These are phyloP conservation scores for Agelas oroides DNA, from an alignment of 37 sponge, comb jelly and placozoan species.

Conservation along the genomic window DNA sequence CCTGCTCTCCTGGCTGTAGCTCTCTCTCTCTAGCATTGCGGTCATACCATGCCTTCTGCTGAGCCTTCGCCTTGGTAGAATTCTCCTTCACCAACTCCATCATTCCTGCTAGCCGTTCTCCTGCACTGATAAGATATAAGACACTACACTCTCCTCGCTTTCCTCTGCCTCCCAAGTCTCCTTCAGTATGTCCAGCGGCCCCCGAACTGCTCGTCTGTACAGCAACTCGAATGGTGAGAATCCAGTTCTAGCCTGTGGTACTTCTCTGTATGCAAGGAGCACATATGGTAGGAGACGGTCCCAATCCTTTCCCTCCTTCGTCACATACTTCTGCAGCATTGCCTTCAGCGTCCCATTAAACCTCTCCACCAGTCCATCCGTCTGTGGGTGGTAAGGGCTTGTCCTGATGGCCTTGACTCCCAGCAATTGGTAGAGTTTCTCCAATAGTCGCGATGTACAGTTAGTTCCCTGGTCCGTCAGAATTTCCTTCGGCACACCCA, in stretches of 20 bases:
- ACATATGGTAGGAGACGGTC: conserved; percentile 46
- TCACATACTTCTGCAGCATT: conserved; percentile 27
- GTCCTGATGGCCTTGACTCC: conserved; percentile 43
- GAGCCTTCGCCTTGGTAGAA: conserved; percentile 15
- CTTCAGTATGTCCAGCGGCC: conserved; percentile 56
- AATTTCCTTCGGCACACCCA: conserved; percentile 56
- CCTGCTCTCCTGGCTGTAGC: conserved; percentile 38
- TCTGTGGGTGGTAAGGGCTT: conserved; percentile 68
- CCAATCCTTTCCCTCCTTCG: conserved; percentile 31
- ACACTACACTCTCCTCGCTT: conserved; percentile 30
- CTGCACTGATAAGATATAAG: conserved; percentile 31
- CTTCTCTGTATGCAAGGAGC: conserved; percentile 59
- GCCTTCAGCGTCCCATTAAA: conserved; percentile 56
- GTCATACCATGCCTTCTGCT: conserved; percentile 56
- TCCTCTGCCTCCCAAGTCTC: conserved; percentile 41
- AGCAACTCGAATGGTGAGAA: conserved; percentile 65
- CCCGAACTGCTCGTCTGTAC: conserved; percentile 49
- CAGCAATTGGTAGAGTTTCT: conserved; percentile 41
- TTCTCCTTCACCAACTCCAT: conserved; percentile 33
- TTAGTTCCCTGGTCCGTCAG: conserved; percentile 65
- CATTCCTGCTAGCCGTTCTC: conserved; percentile 31
- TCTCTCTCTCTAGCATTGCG: conserved; percentile 14
- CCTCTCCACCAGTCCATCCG: conserved; percentile 63
- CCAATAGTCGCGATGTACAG: conserved; percentile 38
- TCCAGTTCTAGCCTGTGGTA: conserved; percentile 47